Conservation (phyloP, 1,140 invertebrate species). For the Tetramorium simillimum region DNA sequence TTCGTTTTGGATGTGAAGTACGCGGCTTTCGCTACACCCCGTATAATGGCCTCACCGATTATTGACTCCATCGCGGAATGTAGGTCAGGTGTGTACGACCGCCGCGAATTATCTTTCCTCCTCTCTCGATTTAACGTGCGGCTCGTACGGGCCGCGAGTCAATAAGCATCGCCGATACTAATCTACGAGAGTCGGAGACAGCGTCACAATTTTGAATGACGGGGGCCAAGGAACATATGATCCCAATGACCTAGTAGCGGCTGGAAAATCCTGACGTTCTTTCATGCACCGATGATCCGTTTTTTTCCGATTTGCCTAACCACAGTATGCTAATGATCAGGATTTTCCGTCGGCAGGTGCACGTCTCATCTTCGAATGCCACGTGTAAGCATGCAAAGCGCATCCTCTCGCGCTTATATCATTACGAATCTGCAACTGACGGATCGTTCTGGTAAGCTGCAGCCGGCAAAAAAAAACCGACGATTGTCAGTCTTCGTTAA, state of each 20-base stretch:
- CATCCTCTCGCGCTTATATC: background rate
- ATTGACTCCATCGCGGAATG: slow-evolving; percentile 51
- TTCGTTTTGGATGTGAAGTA: background rate
- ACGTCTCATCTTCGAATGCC: background rate
- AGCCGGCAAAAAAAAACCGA: background rate
- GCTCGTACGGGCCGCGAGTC: background rate
- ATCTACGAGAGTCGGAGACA: background rate
- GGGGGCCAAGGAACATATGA: background rate
- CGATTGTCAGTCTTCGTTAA: background rate
- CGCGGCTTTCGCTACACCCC: slow-evolving; percentile 42
- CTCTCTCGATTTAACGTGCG: slow-evolving; percentile 30
- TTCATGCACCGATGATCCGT: background rate
- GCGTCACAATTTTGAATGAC: background rate
- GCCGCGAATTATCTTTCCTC: slow-evolving; percentile 52
- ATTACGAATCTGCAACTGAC: background rate
- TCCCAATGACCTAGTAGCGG: background rate
- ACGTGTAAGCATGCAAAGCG: background rate
- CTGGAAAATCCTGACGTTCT: slow-evolving; percentile 7
- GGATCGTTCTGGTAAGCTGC: background rate
- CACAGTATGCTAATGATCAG: slow-evolving; percentile 35
- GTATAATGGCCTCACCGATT: slow-evolving; percentile 54
- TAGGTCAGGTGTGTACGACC: slow-evolving; percentile 58
- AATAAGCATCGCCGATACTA: background rate
- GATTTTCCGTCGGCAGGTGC: slow-evolving; percentile 36
- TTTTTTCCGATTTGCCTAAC: slow-evolving; percentile 3